Conservation (phyloP, 2,888 invertebrate species). For the Callyntrura guangdongensis region DNA sequence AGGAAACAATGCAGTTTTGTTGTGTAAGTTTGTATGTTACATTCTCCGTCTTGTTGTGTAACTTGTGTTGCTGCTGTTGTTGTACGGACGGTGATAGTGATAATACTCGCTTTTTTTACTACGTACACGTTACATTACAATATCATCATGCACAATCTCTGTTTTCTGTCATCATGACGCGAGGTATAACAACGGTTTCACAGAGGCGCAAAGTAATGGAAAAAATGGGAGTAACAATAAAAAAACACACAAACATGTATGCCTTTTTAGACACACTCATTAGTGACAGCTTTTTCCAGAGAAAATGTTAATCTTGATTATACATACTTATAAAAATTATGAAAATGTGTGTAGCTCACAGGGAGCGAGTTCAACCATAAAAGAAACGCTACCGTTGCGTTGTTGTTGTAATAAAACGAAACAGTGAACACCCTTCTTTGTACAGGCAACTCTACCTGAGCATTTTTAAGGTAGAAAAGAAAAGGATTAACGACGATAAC, state of each 20-base stretch:
- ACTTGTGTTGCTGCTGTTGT: no score
- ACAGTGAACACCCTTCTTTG: conserved; percentile 32
- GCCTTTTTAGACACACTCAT: conserved; percentile 66
- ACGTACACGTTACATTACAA: conserved; percentile 57
- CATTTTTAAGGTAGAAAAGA: no score
- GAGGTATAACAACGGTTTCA: neutral
- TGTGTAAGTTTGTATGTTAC: neutral
- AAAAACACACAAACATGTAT: neutral
- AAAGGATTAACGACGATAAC: no score
- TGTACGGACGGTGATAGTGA: conserved; percentile 39
- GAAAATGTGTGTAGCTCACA: conserved; percentile 21
- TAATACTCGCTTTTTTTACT: conserved; percentile 55
- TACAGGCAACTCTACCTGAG: no score
- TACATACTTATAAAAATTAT: neutral
- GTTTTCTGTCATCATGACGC: conserved; percentile 57
- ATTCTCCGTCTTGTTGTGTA: neutral
- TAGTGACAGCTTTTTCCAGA: conserved; percentile 75
- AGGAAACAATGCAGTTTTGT: neutral
- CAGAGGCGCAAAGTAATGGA: conserved; percentile 34
- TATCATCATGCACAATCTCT: conserved; percentile 74
- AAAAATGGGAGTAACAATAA: no score
- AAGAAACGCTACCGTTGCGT: neutral
- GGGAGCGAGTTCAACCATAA: neutral
- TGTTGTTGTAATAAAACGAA: neutral
- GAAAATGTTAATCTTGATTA: conserved; percentile 68